Evolutionary conservation across 2,888 invertebrate genomes (phyloP).

Genomic region (Eristalis pertinax): DNA sequence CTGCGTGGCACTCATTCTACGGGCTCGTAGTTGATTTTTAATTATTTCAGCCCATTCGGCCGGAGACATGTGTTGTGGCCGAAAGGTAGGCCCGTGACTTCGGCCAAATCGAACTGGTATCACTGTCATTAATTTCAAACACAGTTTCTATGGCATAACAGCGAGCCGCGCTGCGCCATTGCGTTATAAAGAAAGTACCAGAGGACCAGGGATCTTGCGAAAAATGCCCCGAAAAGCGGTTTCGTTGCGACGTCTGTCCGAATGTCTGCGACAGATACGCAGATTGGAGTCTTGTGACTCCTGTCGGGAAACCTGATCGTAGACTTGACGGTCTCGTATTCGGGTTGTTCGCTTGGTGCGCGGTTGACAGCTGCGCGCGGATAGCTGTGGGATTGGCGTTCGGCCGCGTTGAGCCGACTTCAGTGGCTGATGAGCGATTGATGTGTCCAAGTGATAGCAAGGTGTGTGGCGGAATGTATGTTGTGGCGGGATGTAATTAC

Average conservation of each 20-base stretch:
- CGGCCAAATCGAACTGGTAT: conserved; percentile 31
- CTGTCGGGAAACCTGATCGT: conserved; percentile 19
- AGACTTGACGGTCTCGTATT: conserved; percentile 13
- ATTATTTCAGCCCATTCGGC: conserved; percentile 54
- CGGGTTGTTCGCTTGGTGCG: conserved; percentile 38
- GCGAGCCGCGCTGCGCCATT: neutral
- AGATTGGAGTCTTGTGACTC: conserved; percentile 35
- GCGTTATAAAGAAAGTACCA: conserved; percentile 16
- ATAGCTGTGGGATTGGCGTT: neutral
- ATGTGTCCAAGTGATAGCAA: conserved; percentile 52
- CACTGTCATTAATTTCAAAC: conserved; percentile 55
- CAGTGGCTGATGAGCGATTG: conserved; percentile 51
- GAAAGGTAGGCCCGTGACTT: conserved; percentile 20
- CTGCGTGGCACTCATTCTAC: conserved; percentile 49
- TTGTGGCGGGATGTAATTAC: conserved; percentile 21
- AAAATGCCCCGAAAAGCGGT: conserved; percentile 24
- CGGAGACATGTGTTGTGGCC: conserved; percentile 50
- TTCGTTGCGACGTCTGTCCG: conserved; percentile 18
- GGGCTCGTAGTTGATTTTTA: conserved; percentile 51
- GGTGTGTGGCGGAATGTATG: conserved; percentile 37
- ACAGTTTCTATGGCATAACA: conserved; percentile 30
- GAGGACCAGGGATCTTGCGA: neutral
- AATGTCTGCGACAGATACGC: conserved; percentile 44
- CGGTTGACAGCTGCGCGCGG: neutral
- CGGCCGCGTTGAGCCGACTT: conserved; percentile 17